These are phyloP conservation scores for Ariopsis seemanni DNA, from an alignment of 2,113 vertebrate species.

Conservation along the genomic window DNA sequence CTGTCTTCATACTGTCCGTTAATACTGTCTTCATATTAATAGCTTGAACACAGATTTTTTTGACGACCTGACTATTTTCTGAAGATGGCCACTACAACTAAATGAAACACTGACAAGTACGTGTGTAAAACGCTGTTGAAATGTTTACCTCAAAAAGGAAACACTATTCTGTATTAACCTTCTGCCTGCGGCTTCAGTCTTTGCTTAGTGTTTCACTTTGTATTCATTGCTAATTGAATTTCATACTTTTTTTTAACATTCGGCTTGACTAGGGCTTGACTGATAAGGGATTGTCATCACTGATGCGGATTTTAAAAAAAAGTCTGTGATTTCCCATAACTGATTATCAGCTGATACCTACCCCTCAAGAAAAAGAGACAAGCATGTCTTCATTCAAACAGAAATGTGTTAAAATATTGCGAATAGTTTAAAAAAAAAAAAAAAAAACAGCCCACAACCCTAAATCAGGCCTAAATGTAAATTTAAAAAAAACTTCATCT, in stretches of 20 bases:
- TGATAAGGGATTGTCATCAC: too few species aligned
- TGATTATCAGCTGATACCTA: too few species aligned
- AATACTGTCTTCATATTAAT: background rate
- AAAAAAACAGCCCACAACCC: too few species aligned
- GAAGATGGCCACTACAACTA: background rate
- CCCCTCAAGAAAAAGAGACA: too few species aligned
- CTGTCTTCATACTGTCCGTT: background rate
- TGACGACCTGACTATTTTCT: background rate
- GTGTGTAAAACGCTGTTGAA: background rate
- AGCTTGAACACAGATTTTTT: background rate
- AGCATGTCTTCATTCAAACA: too few species aligned
- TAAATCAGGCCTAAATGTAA: too few species aligned
- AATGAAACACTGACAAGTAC: background rate
- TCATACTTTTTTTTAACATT: background rate
- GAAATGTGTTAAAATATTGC: too few species aligned
- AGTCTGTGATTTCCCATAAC: too few species aligned
- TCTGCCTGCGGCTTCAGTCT: background rate
- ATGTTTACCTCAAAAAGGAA: background rate
- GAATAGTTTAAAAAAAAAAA: too few species aligned
- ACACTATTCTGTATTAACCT: background rate
- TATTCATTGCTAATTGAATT: background rate
- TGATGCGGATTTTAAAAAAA: too few species aligned
- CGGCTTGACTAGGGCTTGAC: too few species aligned
- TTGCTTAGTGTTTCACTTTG: background rate
- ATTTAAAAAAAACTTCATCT: too few species aligned